These are phyloP conservation scores for Ameiurus melas DNA, from an alignment of 2,113 vertebrate genomes.

Conservation along the genomic window DNA sequence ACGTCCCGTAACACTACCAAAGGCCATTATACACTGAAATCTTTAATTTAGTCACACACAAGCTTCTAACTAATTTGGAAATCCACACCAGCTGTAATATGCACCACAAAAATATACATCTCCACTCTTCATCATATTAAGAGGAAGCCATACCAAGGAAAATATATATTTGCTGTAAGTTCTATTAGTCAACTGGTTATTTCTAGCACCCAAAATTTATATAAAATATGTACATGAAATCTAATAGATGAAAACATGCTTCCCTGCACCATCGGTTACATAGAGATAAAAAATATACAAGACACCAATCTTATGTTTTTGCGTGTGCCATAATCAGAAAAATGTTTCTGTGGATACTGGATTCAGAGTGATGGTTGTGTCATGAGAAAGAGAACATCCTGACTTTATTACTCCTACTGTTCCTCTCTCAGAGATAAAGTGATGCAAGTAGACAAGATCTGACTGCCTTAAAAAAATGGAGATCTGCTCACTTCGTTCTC, in stretches of 20 bases:
- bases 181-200: background rate
- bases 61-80: background rate
- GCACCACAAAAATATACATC: background rate
- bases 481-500: constrained; percentile 32
- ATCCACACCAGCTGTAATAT: background rate
- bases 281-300: background rate
- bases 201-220: background rate
- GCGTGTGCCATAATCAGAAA: background rate
- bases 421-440: constrained; percentile 63
- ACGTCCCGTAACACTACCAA: too few species aligned
- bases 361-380: background rate
- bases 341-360: background rate
- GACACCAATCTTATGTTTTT: background rate
- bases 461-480: constrained; percentile 63
- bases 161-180: background rate
- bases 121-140: too few species aligned
- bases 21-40: background rate
- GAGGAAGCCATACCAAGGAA: background rate
- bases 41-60: background rate
- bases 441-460: constrained; percentile 59
- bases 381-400: constrained; percentile 14
- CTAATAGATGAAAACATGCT: background rate
- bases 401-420: constrained; percentile 58
- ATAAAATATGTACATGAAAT: background rate
- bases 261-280: background rate